phyloP scores from a whole-genome alignment of 2,888 invertebrate genomes.

The Napeogenes sylphis region DNA sequence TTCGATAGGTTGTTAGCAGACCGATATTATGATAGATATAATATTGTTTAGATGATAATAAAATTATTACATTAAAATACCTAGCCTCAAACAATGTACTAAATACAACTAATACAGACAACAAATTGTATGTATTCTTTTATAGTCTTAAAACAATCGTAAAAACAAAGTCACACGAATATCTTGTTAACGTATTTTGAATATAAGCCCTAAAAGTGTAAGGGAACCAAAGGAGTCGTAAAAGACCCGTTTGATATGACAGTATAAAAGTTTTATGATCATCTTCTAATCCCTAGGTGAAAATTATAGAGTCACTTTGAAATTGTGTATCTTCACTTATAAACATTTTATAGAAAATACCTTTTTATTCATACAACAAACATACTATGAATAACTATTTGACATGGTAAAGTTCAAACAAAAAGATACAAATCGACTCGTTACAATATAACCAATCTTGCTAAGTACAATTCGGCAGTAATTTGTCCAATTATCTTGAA shows the following conservation, averaged over 20 bases:
- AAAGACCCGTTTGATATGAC: slow-evolving; percentile 32
- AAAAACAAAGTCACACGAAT: slow-evolving; percentile 33
- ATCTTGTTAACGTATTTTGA: slow-evolving; percentile 39
- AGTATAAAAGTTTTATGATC: slow-evolving; percentile 36
- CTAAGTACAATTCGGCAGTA: slow-evolving; percentile 13
- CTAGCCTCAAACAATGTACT: no score
- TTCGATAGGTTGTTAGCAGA: no score
- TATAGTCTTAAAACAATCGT: background rate
- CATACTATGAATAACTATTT: background rate
- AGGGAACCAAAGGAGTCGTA: slow-evolving; percentile 27
- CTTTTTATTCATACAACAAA: no score
- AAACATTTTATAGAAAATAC: background rate
- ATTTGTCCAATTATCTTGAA: slow-evolving; percentile 16
- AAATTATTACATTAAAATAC: no score
- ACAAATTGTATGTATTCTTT: no score
- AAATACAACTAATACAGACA: no score
- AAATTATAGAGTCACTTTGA: slow-evolving; percentile 24
- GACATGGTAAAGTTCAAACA: background rate
- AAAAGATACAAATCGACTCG: slow-evolving; percentile 1
- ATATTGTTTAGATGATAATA: no score
- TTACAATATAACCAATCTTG: slow-evolving; percentile 4
- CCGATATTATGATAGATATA: no score
- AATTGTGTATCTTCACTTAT: slow-evolving; percentile 9
- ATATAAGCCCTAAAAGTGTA: slow-evolving; percentile 36
- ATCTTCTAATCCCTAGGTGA: slow-evolving; percentile 25